Evolutionary conservation across 2,888 invertebrate genomes (phyloP), one percentile per base, ranked within the genome.

Genomic region (Caradrina clavipalpis): DNA sequence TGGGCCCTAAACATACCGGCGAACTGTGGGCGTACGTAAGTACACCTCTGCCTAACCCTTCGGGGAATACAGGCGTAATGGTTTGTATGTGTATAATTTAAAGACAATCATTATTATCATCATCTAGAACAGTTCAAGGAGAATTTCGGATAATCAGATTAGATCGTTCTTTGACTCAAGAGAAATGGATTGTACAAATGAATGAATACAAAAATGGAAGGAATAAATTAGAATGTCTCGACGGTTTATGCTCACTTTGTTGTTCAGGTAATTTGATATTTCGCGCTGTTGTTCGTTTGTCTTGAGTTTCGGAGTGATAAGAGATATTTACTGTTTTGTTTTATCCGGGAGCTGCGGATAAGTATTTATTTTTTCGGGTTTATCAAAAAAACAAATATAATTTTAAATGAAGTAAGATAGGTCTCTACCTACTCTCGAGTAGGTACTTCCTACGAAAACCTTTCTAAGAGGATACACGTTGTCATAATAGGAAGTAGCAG

Each of bases 101-200:
- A 22, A 21, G 39, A 26, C 26, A 26, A 26, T 26, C 4, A 26
- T 26, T 35, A 13, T 21, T 35, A 35, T 59, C 6, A 47, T 50
- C n/a, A n/a, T n/a, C n/a, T n/a, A n/a, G 6, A 8, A 64, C 66
- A 51, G 47, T 50, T 73, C 45, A 58, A 42, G 19, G 21, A 56
- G 42, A 60, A 56, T 64, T 53, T 21, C 2, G 2, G 7, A 59
- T 59, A 55, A 56, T 49, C 8, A 22, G 62, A 45, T 55, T 45
- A 62, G 19, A 57, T 68, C 17, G 31, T 58, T 55, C 49, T 51
- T 51, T 56, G 47, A n/a, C 47, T 53, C 19, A 15, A 55, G 21
- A 51, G 2, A 62, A 67, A 67, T 78, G 47, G 22, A 62, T 78
- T 51, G 57, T 47, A 55, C 35, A 50, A 60, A 63, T 35, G 21